A percentile compares a stretch with the other conserved stretches of the same genome.
Conservation (phyloP, 2,888 invertebrate species). For the Archaeoteleia sp. region DNA sequence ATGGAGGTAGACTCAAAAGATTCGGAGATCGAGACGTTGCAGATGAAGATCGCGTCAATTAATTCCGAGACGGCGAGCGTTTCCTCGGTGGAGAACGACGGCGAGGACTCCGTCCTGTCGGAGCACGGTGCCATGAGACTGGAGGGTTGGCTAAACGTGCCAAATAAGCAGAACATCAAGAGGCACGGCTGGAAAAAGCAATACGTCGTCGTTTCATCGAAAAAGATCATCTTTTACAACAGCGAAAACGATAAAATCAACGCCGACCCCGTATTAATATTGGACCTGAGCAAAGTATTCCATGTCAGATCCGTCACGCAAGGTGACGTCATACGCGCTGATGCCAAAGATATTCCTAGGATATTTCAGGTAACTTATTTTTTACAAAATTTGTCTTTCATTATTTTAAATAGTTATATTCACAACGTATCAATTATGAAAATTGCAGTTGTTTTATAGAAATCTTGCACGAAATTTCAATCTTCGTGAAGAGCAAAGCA, state of each 20-base stretch:
- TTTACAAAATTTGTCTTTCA: background rate
- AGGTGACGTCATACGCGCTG: constrained; percentile 98
- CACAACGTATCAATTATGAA: no score
- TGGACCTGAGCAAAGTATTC: constrained; percentile 99
- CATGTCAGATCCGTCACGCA: constrained; percentile 99
- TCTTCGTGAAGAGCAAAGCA: no score
- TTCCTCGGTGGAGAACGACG: constrained; percentile 92
- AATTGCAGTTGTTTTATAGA: no score
- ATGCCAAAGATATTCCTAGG: constrained; percentile 98
- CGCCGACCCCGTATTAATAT: constrained; percentile 93
- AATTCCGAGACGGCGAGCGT: constrained; percentile 93
- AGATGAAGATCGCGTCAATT: constrained; percentile 86
- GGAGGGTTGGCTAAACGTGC: constrained; percentile 97
- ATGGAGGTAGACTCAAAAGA: constrained; percentile 99
- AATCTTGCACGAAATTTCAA: no score
- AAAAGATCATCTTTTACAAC: constrained; percentile 98
- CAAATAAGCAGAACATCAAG: constrained; percentile 95
- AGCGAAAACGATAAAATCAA: constrained; percentile 95
- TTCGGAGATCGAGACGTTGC: constrained; percentile 94
- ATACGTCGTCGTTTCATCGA: constrained; percentile 96
- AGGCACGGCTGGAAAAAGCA: constrained; percentile 98
- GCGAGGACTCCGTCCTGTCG: constrained; percentile 80
- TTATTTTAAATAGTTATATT: no score
- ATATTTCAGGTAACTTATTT: constrained; percentile 86
- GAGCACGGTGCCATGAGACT: constrained; percentile 84